These are phyloP conservation scores for Gorsachius magnificus DNA, from an alignment of 2,797 vertebrate species.

Conservation along the genomic window DNA sequence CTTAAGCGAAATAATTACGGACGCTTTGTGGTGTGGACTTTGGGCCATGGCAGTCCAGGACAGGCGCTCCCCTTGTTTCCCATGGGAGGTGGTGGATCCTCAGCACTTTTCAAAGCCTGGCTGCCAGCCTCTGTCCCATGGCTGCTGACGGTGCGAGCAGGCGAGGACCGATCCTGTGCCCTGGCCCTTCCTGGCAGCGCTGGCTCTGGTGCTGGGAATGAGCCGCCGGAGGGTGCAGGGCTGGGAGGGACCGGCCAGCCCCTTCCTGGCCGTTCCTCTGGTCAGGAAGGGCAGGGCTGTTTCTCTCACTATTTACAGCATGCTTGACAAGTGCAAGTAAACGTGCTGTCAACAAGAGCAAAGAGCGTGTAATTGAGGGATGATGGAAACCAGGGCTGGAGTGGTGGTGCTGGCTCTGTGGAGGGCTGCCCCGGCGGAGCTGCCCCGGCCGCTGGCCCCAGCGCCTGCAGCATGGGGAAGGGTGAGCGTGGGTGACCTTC, in stretches of 20 bases:
- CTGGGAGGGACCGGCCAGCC: neutral
- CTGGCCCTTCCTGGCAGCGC: neutral
- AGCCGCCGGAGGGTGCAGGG: accelerated
- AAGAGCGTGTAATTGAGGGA: neutral
- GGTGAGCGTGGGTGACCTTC: neutral
- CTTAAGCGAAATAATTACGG: constrained; percentile 46
- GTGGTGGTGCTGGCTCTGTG: accelerated
- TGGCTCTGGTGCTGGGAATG: constrained; percentile 10
- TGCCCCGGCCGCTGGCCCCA: neutral
- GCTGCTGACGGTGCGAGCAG: neutral
- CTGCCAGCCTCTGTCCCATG: neutral
- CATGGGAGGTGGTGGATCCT: constrained; percentile 44
- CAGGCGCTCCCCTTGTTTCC: neutral
- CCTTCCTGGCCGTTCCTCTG: neutral
- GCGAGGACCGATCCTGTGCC: neutral
- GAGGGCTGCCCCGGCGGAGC: accelerated
- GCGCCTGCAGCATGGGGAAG: neutral
- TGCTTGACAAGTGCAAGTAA: constrained; percentile 60
- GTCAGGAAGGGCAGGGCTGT: constrained; percentile 42
- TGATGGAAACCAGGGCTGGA: neutral
- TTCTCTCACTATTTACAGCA: constrained; percentile 42
- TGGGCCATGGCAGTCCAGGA: neutral
- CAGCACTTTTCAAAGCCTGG: neutral
- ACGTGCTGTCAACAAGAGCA: constrained; percentile 51
- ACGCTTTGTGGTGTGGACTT: constrained; percentile 29